Evolutionary conservation across 2,113 vertebrate species (phyloP).

Genomic region (Symphodus melops): DNA sequence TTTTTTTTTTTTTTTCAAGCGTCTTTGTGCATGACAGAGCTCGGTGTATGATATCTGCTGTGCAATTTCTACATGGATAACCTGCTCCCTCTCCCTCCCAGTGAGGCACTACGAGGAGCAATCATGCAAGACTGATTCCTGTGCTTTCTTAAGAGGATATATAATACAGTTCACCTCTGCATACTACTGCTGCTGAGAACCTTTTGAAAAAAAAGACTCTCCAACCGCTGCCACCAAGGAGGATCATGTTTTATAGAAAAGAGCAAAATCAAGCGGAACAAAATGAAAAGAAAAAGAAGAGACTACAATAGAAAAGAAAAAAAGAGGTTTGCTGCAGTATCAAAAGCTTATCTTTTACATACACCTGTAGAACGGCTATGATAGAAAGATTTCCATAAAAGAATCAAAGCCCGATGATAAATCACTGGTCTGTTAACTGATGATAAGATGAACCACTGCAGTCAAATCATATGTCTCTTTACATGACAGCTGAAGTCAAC

Average conservation of each 20-base stretch:
- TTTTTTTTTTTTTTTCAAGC: slow-evolving; percentile 50
- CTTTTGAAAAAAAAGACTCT: slow-evolving; percentile 62
- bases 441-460: slow-evolving; percentile 14
- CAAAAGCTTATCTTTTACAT: slow-evolving; percentile 28
- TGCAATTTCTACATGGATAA: slow-evolving; percentile 80
- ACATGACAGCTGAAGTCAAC: slow-evolving; percentile 13
- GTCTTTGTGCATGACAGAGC: slow-evolving; percentile 72
- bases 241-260: slow-evolving; percentile 48
- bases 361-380: slow-evolving; percentile 11
- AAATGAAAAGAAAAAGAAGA: slow-evolving; percentile 40
- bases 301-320: slow-evolving; percentile 36
- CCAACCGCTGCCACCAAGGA: slow-evolving; percentile 35
- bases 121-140: slow-evolving; percentile 79
- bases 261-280: slow-evolving; percentile 59
- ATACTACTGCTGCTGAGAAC: slow-evolving; percentile 64
- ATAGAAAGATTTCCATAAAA: slow-evolving; percentile 22
- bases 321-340: slow-evolving; percentile 20
- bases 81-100: slow-evolving; percentile 59
- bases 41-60: slow-evolving; percentile 74
- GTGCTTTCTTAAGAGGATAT: slow-evolving; percentile 79
- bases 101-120: slow-evolving; percentile 65
- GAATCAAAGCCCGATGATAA: slow-evolving; percentile 29
- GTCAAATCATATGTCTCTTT: slow-evolving; percentile 7
- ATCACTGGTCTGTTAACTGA: slow-evolving; percentile 23
- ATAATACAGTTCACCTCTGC: slow-evolving; percentile 78